These are phyloP conservation scores for Drosophila novamexicana DNA, from an alignment of 1,140 invertebrate species.

Conservation along the genomic window DNA sequence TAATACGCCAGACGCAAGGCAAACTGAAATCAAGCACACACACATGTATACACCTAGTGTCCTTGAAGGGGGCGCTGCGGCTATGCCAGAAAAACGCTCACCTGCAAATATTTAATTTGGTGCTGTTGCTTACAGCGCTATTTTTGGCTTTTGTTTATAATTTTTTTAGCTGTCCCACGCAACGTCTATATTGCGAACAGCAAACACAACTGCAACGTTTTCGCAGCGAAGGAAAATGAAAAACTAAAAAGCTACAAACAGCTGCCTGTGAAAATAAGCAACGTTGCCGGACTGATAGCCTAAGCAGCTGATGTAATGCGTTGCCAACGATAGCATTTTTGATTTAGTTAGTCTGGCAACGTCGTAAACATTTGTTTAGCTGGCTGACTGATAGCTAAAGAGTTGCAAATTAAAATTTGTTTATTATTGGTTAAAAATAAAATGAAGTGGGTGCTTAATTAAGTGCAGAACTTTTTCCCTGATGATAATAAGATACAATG, in stretches of 20 bases:
- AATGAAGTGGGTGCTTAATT: neutral
- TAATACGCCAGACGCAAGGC: constrained; percentile 49
- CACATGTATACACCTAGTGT: constrained; percentile 33
- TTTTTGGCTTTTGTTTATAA: constrained; percentile 77
- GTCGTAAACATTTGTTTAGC: constrained; percentile 47
- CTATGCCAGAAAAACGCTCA: constrained; percentile 56
- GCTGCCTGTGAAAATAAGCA: constrained; percentile 29
- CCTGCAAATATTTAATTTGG: constrained; percentile 58
- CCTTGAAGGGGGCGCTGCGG: constrained; percentile 47
- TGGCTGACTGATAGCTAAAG: neutral
- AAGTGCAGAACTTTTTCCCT: neutral
- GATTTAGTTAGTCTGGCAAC: constrained; percentile 39
- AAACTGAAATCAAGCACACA: constrained; percentile 31
- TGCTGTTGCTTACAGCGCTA: constrained; percentile 48
- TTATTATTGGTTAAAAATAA: neutral
- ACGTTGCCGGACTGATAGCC: constrained; percentile 14
- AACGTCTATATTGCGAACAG: constrained; percentile 11
- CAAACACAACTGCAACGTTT: constrained; percentile 44
- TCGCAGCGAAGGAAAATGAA: constrained; percentile 56
- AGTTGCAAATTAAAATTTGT: no score
- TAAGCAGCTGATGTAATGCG: constrained; percentile 32
- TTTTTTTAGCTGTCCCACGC: constrained; percentile 20
- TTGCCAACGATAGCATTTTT: constrained; percentile 33
- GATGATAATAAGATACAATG: constrained; percentile 5
- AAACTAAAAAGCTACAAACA: constrained; percentile 67